Evolutionary conservation across 92 coral and sea anemone species (phyloP).

Genomic region (Phymanthus crucifer): DNA sequence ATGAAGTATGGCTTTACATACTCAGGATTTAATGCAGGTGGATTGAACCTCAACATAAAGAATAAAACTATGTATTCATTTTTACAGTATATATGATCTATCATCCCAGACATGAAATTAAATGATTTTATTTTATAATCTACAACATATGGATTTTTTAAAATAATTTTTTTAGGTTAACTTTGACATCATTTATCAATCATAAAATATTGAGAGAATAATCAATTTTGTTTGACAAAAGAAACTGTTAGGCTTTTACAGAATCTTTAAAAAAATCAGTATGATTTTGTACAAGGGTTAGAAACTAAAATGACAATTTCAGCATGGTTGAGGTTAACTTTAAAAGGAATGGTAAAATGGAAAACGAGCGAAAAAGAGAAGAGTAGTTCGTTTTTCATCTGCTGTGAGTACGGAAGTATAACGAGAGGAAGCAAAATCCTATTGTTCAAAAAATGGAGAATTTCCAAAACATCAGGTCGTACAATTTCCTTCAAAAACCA

Average conservation of each 20-base stretch:
- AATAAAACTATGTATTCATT: not conserved
- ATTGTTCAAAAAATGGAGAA: conserved; percentile 35
- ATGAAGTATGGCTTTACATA: not conserved
- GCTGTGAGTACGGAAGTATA: not conserved
- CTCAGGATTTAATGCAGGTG: not conserved
- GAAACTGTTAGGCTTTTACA: not conserved
- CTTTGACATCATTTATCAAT: not conserved
- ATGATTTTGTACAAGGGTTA: not conserved
- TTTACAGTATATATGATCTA: not conserved
- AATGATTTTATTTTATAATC: not conserved
- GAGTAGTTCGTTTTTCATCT: not conserved
- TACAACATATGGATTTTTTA: not conserved
- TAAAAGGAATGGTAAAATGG: not conserved
- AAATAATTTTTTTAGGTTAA: not conserved
- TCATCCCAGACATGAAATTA: not conserved
- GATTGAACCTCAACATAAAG: too few species aligned
- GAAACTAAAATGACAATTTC: too few species aligned
- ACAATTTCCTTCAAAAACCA: conserved; percentile 22
- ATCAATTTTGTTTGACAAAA: not conserved
- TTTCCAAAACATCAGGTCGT: conserved; percentile 19
- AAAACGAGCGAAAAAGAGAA: not conserved
- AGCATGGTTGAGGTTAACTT: not conserved
- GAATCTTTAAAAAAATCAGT: not conserved
- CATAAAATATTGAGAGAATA: not conserved
- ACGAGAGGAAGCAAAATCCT: conserved; percentile 12